Conservation (phyloP, 2,113 vertebrate species). For the Ctenodactylus gundi region DNA sequence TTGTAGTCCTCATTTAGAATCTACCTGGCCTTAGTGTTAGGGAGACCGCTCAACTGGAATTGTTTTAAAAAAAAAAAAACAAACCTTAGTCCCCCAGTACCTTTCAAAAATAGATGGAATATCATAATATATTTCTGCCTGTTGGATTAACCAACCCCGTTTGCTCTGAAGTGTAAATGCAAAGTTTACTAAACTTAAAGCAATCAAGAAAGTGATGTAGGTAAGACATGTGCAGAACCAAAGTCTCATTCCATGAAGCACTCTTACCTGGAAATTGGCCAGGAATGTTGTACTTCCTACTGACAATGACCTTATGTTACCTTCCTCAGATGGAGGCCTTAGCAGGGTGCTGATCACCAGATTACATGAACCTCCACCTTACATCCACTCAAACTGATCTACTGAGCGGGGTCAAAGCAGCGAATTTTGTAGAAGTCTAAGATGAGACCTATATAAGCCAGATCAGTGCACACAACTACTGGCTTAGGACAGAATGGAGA, state of each 20-base stretch:
- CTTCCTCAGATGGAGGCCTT: background rate
- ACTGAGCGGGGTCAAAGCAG: background rate
- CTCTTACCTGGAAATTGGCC: background rate
- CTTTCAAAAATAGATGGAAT: background rate
- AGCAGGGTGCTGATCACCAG: background rate
- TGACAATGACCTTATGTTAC: background rate
- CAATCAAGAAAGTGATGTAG: background rate
- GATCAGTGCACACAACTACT: fast-evolving
- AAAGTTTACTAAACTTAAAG: background rate
- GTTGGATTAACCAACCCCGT: background rate
- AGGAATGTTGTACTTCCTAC: background rate
- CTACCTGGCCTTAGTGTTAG: background rate
- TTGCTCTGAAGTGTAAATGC: background rate
- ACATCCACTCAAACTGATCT: background rate
- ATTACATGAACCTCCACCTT: background rate
- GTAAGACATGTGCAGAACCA: background rate
- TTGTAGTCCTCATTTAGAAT: background rate
- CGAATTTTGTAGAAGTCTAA: background rate
- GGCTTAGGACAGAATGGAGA: background rate
- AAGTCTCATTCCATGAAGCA: fast-evolving
- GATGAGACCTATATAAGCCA: background rate
- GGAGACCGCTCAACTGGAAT: background rate
- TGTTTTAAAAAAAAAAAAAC: no score
- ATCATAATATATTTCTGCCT: background rate
- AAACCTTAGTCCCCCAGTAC: background rate